These are phyloP conservation scores for Tinea trinotella DNA, from an alignment of 2,888 invertebrate species.

Conservation along the genomic window DNA sequence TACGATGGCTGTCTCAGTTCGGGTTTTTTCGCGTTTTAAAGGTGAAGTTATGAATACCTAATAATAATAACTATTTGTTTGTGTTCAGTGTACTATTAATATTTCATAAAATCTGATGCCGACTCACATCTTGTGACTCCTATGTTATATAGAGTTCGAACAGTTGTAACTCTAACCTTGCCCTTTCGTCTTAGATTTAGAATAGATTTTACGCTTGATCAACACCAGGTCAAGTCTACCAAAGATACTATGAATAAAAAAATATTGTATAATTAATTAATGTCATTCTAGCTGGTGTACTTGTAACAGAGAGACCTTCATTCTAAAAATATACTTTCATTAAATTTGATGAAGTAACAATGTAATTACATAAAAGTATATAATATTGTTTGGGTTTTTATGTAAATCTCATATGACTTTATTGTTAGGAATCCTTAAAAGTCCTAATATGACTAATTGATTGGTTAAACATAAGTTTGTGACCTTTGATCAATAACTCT, in stretches of 20 bases:
- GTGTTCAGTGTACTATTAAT: neutral
- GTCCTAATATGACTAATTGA: neutral
- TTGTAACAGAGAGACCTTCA: slow-evolving; percentile 54
- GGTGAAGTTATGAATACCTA: slow-evolving; percentile 45
- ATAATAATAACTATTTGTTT: neutral
- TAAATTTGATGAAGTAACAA: slow-evolving; percentile 7
- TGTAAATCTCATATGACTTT: neutral
- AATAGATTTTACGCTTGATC: neutral
- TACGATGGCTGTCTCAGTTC: slow-evolving; percentile 72
- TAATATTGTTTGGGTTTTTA: neutral
- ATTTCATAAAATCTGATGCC: neutral
- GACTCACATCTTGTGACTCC: slow-evolving; percentile 9
- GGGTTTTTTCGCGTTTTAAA: slow-evolving; percentile 71
- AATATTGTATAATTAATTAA: neutral
- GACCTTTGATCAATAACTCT: slow-evolving; percentile 12
- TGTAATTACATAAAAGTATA: slow-evolving; percentile 11
- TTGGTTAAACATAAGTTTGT: neutral
- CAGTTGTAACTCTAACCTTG: neutral
- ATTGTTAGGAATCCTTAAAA: too few species aligned
- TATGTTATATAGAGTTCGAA: neutral
- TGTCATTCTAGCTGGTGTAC: neutral
- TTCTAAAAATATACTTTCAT: slow-evolving; percentile 47
- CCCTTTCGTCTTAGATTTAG: neutral
- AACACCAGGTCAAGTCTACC: neutral
- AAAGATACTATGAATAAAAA: neutral